Evolutionary conservation across 2,797 vertebrate species (phyloP).

Genomic region (Manis pentadactyla): DNA sequence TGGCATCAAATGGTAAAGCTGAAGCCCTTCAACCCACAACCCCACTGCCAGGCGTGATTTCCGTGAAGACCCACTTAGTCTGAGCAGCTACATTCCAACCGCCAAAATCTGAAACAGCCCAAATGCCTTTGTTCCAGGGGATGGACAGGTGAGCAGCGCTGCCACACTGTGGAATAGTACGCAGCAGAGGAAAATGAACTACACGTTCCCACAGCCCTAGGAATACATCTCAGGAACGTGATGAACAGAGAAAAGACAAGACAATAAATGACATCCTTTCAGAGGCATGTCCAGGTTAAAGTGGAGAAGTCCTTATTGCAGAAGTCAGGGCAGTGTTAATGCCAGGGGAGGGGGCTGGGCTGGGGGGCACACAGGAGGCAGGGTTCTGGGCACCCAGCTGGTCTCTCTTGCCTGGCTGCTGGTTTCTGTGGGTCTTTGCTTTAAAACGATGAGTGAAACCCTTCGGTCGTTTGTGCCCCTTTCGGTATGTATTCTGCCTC

Average conservation of each 20-base stretch:
- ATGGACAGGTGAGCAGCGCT: fast-evolving
- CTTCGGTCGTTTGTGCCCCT: fast-evolving
- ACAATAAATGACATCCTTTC: background rate
- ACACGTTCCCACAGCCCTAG: fast-evolving
- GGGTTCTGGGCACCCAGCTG: fast-evolving
- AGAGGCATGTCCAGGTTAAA: background rate
- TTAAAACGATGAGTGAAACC: background rate
- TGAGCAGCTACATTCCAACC: fast-evolving
- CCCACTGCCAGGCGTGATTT: fast-evolving
- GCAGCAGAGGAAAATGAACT: background rate
- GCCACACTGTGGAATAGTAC: fast-evolving
- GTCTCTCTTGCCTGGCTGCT: background rate
- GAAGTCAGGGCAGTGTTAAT: fast-evolving
- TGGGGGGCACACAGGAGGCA: background rate
- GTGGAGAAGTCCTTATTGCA: fast-evolving
- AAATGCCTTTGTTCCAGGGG: fast-evolving
- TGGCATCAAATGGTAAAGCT: fast-evolving
- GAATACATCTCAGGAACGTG: fast-evolving
- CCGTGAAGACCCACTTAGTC: fast-evolving
- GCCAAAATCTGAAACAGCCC: background rate
- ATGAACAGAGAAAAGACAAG: background rate
- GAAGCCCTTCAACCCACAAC: fast-evolving
- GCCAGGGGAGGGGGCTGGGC: too few relatives aligned
- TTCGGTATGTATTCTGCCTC: fast-evolving
- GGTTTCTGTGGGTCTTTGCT: background rate